Evolutionary conservation across 2,113 vertebrate genomes (phyloP), one percentile per base, ranked within the genome.

Genomic region (Channa maculata): DNA sequence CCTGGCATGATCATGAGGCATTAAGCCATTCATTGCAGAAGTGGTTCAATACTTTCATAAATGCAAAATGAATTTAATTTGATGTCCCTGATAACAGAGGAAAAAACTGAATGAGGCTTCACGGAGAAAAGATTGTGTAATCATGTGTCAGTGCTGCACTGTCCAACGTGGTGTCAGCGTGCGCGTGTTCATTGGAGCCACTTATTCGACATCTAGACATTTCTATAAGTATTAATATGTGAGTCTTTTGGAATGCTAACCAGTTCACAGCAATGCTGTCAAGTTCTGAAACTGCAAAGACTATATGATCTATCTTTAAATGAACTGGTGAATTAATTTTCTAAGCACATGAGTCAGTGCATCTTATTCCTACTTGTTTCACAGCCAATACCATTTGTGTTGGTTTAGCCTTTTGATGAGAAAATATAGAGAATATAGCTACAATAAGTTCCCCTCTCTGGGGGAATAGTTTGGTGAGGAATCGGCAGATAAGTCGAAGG

Each of bases 11-110:
- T 62, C 55, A 44, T 8, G 46, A 77, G 39, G 52, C 71, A 74
- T 80, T 78, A 65, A 74, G 14, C 5, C 65, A 48, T 79, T 84
- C 69, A 71, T 13, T 53, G 48, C 41, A 43, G 14, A 39, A 77
- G 37, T 24, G 46, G 39, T 78, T 82, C 69, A 71, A 48, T 75
- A 60, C 61, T 77, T 77, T 65, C 62, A 75, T 71, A 71, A 86
- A 79, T 71, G 65, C 41, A 50, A 82, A 68, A 65, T 76, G 0
- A 46, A 60, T 59, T 74, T 53, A 46, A 68, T 71, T 86, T 75
- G 65, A 82, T 75, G 69, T 71, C 69, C 11, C 33, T 65, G 72
- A 82, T 71, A 79, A 82, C 76, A 53, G 38, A 71, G 33, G 14
- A 60, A 67, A 68, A 74, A 78, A 71, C 3, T 49, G 46, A 71